Conservation (phyloP, 2,113 vertebrate species). For the Sapayoa aenigma region DNA sequence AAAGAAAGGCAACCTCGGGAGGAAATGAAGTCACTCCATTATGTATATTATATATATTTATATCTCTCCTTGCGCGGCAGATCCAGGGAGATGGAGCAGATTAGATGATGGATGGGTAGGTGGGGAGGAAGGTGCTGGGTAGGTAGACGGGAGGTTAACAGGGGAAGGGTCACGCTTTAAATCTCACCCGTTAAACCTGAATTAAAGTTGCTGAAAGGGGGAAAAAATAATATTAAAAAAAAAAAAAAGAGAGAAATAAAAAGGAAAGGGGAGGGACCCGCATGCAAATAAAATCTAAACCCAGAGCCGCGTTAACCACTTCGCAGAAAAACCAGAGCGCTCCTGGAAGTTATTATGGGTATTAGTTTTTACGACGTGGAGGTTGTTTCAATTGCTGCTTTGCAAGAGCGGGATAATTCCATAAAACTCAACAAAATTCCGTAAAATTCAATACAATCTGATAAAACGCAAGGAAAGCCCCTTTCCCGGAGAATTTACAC, state of each 20-base stretch:
- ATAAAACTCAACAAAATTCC: neutral
- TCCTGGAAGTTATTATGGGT: neutral
- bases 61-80: neutral
- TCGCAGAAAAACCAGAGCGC: neutral
- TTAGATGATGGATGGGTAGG: conserved; percentile 24
- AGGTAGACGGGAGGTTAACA: neutral
- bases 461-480: neutral
- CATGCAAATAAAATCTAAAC: neutral
- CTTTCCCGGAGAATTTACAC: neutral
- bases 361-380: neutral
- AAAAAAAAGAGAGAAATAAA: neutral
- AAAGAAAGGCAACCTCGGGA: neutral
- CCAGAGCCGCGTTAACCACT: neutral
- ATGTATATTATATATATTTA: neutral
- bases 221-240: neutral
- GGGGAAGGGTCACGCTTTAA: neutral
- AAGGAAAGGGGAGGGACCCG: neutral
- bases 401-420: neutral
- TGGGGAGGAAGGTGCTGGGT: neutral
- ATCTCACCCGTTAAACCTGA: neutral
- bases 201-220: neutral
- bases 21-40: neutral
- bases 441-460: neutral
- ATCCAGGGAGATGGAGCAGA: neutral
- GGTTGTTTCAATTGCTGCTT: neutral